Evolutionary conservation across 2,888 invertebrate genomes (phyloP).

Genomic region (Andrena flavipes): DNA sequence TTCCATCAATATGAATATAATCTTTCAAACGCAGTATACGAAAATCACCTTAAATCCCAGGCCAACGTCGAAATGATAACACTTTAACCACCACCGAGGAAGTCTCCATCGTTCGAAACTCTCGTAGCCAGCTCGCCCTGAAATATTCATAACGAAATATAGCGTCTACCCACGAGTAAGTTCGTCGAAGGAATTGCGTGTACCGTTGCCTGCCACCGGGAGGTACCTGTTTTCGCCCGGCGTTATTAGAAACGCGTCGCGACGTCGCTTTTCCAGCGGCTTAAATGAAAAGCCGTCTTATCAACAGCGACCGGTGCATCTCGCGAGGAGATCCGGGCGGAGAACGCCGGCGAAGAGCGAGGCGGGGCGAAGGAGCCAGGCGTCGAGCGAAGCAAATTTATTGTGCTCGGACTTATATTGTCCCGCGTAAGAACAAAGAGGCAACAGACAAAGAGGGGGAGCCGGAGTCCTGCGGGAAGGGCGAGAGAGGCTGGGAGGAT

Average conservation of each 20-base stretch:
- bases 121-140: constrained; percentile 3
- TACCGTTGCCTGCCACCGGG: neutral
- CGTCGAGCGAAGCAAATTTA: constrained; percentile 61
- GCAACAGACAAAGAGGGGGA: constrained; percentile 51
- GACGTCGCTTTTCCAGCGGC: constrained; percentile 18
- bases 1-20: constrained; percentile 15
- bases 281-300: constrained; percentile 60
- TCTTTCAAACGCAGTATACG: too few species aligned
- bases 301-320: constrained; percentile 29
- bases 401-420: constrained; percentile 63
- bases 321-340: constrained; percentile 32
- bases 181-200: constrained; percentile 19
- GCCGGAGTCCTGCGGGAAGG: constrained; percentile 43
- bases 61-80: too few species aligned
- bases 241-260: constrained; percentile 33
- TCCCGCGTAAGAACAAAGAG: constrained; percentile 62
- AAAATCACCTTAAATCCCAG: too few species aligned
- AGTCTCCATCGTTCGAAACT: neutral
- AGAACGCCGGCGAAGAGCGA: constrained; percentile 17
- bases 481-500: constrained; percentile 21
- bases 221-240: neutral
- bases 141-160: constrained; percentile 33
- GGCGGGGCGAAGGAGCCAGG: constrained; percentile 20
- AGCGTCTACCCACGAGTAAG: neutral
- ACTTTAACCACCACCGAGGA: too few species aligned